These are phyloP conservation scores for Leucosticte australis DNA, from an alignment of 2,113 vertebrate genomes.

Conservation along the genomic window DNA sequence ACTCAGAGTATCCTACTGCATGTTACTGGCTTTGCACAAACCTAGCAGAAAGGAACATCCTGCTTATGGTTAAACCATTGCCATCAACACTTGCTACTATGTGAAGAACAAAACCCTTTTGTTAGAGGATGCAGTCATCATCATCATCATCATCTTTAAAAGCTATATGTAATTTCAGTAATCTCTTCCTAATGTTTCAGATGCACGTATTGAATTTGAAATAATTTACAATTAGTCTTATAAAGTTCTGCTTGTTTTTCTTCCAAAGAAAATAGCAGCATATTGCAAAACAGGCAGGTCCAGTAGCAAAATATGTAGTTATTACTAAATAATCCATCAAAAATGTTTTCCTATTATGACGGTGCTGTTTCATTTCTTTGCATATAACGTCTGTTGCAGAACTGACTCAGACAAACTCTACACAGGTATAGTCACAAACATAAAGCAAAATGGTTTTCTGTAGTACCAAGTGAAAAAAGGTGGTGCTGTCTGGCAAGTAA, in stretches of 20 bases:
- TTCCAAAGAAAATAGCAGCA: conserved; percentile 24
- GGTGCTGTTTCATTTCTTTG: neutral
- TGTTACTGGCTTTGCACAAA: neutral
- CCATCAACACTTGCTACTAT: neutral
- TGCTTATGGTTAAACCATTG: neutral
- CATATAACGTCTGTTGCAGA: neutral
- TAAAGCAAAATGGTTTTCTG: neutral
- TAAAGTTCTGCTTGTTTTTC: neutral
- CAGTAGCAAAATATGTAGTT: conserved; percentile 19
- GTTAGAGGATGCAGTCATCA: neutral
- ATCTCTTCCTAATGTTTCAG: neutral
- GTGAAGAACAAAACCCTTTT: neutral
- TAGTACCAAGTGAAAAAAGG: neutral
- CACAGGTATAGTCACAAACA: neutral
- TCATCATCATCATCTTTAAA: neutral
- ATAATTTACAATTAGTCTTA: neutral
- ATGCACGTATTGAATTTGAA: neutral
- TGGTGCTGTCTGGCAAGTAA: neutral
- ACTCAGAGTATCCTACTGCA: conserved; percentile 10
- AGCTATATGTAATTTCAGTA: neutral
- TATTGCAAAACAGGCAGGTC: conserved; percentile 16
- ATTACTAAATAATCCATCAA: conserved; percentile 23
- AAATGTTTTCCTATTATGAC: neutral
- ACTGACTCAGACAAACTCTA: neutral
- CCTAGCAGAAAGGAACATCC: conserved; percentile 4